These are phyloP conservation scores for Sussaba pulchella DNA, from an alignment of 2,888 invertebrate species.

Conservation along the genomic window DNA sequence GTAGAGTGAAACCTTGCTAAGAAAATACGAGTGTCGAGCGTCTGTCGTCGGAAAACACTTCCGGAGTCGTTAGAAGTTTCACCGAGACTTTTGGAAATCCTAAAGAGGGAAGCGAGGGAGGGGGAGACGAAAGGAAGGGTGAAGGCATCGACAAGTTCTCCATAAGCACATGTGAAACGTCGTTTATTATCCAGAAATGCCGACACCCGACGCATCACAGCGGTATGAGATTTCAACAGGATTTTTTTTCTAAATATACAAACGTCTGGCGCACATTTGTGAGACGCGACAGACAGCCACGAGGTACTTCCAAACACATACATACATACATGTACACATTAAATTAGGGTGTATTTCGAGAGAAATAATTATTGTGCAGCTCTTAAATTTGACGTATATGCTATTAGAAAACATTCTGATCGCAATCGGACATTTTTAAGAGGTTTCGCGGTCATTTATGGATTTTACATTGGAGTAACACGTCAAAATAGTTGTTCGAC, in stretches of 20 bases:
- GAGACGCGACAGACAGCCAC: background rate
- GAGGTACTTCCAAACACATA: too few relatives aligned
- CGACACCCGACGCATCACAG: slow-evolving; percentile 5
- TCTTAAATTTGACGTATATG: too few relatives aligned
- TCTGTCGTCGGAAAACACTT: slow-evolving; percentile 34
- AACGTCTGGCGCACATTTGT: slow-evolving; percentile 1
- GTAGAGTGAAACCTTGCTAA: background rate
- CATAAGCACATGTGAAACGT: background rate
- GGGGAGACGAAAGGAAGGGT: slow-evolving; percentile 22
- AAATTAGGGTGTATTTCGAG: too few relatives aligned
- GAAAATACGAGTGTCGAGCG: slow-evolving; percentile 10
- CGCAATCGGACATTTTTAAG: too few relatives aligned
- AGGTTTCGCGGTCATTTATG: too few relatives aligned
- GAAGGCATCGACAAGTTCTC: background rate
- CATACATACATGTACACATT: too few relatives aligned
- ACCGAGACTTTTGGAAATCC: slow-evolving; percentile 7
- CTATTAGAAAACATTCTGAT: too few relatives aligned
- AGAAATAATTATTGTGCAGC: too few relatives aligned
- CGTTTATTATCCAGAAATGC: slow-evolving; percentile 15
- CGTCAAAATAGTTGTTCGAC: too few relatives aligned
- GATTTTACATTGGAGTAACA: too few relatives aligned
- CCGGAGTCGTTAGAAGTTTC: slow-evolving; percentile 21
- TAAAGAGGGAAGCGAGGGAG: too few relatives aligned
- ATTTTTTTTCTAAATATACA: slow-evolving; percentile 9
- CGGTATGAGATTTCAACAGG: background rate